Evolutionary conservation across 2,113 vertebrate genomes (phyloP), one percentile per base, ranked within the genome.

Genomic region (Callaeas wilsoni): DNA sequence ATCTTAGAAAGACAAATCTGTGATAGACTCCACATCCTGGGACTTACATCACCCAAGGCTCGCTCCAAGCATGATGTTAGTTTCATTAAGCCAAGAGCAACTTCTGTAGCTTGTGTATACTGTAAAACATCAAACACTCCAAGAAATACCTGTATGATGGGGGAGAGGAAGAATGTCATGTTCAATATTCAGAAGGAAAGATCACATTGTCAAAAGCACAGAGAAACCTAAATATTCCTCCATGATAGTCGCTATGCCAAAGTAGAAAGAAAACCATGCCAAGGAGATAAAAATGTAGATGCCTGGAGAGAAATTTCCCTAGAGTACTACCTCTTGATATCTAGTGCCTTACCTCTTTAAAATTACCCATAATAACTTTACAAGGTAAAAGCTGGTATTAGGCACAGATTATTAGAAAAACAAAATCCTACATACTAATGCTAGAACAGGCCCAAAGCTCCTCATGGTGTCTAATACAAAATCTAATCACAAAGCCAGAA

Each of bases 41-140:
- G 33, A 98, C 98, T 98, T 93, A 98, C 98, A 19, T 98, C 95
- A 11, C 98, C 98, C 78, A 98, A 87, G 47, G 98, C 95, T 82
- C 98, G 73, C 39, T 98, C 98, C 57, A 98, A 93, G 94, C 97
- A 98, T 0, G 98, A 96, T 0, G 97, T 98, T 42, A 98, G 89
- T 47, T 98, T 98, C 98, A 98, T 98, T 68, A 98, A 59, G 35
- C 94, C 68, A 22, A 98, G 97, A 74, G 94, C 95, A 70, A 98
- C 20, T 59, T 95, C 92, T 22, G 98, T 74, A 56, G 77, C 12
- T 27, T 92, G 77, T 5, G 37, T 9, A 49, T 55, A 55, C 33
- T 93, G 70, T 50, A 98, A 53, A 57, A 94, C 37, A 35, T 93
- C 95, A 87, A 98, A 95, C 32, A 96, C 49, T 89, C 97, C 96